Evolutionary conservation across 1,140 invertebrate species (phyloP), one percentile per base, ranked within the genome.

Genomic region (Calephelis nemesis): DNA sequence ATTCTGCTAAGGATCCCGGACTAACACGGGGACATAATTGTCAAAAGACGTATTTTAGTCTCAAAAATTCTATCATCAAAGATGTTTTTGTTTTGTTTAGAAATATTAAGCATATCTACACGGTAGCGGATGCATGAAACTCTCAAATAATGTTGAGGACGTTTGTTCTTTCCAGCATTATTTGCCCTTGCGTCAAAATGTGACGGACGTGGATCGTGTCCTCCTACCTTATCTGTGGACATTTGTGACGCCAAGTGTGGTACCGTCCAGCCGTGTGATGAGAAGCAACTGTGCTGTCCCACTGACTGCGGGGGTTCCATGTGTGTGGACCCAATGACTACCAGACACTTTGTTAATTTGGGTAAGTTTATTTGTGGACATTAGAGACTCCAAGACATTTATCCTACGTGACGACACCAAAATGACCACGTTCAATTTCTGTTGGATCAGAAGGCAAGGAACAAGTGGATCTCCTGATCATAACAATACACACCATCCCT

Each of bases 271-370:
- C 72, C 76, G 0, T 91, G 88, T 54, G 72, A 71, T 11, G 50
- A 54, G 7, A 73, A 76, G 3, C 84, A 89, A 68, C 68, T 89
- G 4, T 94, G 93, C 75, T 94, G 93, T 67, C 87, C 91, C 0
- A 94, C 93, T 0, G 85, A 70, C 8, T 94, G 93, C 66, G 93
- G 93, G 0, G 93, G 93, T 5, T 75, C 87, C 0, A 86, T 93
- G 74, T 94, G 93, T 64, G 92, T 92, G 0, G 88, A 85, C 50
- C 83, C 93, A 5, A 92, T 94, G 71, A 93, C 93, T 0, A 58
- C 77, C 54, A 74, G 88, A 30, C 80, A 84, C 48, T 85, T 86
- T 42, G 78, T 82, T 11, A 83, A 75, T 30, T 67, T 82, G 50
- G 81, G 88, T 88, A 69, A 75, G 65, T 65, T 52, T 50, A 12